These are phyloP conservation scores for Cassiopea andromeda DNA, from an alignment of 30 jellyfish, hydroid and myxozoan species.

Conservation along the genomic window DNA sequence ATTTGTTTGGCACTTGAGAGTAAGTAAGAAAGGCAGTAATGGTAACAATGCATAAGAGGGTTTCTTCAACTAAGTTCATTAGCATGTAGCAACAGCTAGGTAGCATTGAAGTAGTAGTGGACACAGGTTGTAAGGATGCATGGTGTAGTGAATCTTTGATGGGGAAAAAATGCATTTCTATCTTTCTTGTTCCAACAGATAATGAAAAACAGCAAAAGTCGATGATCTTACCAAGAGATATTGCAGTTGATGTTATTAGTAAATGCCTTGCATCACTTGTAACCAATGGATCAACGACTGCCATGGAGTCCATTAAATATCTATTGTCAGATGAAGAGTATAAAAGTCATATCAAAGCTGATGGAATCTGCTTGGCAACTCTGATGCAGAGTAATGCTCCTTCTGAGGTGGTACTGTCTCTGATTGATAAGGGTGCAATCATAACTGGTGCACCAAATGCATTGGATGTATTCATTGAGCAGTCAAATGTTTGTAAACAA, in stretches of 20 bases:
- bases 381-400: conserved; percentile 7
- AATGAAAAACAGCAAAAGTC: background rate
- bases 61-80: no score
- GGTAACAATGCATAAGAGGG: no score
- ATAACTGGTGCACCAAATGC: background rate
- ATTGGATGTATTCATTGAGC: conserved; percentile 2
- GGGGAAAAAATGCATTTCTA: background rate
- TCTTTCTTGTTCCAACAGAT: background rate
- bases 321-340: conserved; percentile 2
- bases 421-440: conserved; percentile 2
- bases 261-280: conserved; percentile 10
- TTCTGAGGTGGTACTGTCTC: background rate
- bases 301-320: conserved; percentile 3
- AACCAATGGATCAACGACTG: background rate
- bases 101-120: no score
- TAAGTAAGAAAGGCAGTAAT: no score
- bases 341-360: background rate
- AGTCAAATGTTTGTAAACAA: background rate
- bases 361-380: background rate
- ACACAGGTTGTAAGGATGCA: no score
- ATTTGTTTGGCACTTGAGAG: no score
- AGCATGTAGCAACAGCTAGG: no score
- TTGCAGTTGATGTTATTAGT: background rate
- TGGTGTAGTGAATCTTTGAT: background rate
- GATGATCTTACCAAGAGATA: conserved; percentile 5